Evolutionary conservation across 2,888 invertebrate genomes (phyloP).

Genomic region (Hedya salicella): DNA sequence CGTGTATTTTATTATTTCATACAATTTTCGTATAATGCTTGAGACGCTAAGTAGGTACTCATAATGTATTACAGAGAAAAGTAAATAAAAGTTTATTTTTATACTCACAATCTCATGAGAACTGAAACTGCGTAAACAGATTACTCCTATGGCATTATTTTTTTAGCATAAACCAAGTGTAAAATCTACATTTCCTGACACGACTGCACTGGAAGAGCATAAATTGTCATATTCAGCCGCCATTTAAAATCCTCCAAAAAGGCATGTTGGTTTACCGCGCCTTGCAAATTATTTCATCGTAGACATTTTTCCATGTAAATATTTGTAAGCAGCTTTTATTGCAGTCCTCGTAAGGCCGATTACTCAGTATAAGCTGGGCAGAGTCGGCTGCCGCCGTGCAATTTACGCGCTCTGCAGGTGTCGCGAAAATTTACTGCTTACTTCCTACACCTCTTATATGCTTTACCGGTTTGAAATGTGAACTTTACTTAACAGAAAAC

Average conservation of each 20-base stretch:
- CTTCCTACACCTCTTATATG: conserved; percentile 21
- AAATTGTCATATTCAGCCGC: conserved; percentile 10
- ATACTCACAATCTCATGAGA: no score
- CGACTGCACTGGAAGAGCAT: not conserved
- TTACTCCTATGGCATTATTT: no score
- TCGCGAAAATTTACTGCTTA: conserved; percentile 46
- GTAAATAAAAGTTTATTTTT: no score
- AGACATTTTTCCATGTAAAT: conserved; percentile 54
- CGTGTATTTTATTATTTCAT: no score
- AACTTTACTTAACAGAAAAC: not conserved
- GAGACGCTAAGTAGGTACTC: no score
- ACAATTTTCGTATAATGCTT: no score
- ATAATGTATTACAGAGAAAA: no score
- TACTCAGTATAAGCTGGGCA: conserved; percentile 49
- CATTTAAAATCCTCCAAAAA: conserved; percentile 14
- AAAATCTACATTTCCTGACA: not conserved
- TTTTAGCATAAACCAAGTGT: not conserved
- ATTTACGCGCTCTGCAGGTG: conserved; percentile 65
- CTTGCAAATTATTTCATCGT: conserved; percentile 47
- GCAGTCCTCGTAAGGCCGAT: conserved; percentile 51
- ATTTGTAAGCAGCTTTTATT: conserved; percentile 57
- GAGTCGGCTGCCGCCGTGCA: conserved; percentile 51
- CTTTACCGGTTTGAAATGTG: not conserved
- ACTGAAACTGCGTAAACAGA: no score
- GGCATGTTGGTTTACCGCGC: conserved; percentile 7